Conservation (phyloP, 2,113 vertebrate species). For the Triplophysa siluroides region DNA sequence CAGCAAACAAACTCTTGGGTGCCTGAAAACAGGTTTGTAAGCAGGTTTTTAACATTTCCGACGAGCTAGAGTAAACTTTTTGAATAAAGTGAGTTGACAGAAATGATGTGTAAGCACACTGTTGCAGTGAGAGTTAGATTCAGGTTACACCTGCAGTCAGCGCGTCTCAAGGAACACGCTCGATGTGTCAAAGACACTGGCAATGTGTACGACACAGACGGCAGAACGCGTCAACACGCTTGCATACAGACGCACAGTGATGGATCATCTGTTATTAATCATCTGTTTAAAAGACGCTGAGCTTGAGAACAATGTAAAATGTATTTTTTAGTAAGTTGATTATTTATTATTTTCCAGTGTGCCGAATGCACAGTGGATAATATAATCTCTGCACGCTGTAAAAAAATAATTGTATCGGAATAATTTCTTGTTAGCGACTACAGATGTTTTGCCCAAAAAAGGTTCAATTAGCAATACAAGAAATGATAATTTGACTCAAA, state of each 20-base stretch:
- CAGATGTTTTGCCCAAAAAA: no score
- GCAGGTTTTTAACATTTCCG: not conserved
- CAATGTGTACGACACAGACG: not conserved
- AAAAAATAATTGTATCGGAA: no score
- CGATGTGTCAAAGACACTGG: not conserved
- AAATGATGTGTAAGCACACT: not conserved
- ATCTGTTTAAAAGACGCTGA: not conserved
- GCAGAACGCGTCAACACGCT: not conserved
- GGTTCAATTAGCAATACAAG: no score
- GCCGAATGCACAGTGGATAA: no score
- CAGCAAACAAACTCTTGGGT: not conserved
- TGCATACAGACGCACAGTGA: not conserved
- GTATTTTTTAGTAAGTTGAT: no score
- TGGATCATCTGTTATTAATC: not conserved
- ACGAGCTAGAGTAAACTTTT: not conserved
- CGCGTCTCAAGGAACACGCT: not conserved
- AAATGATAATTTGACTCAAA: no score
- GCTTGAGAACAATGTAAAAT: not conserved
- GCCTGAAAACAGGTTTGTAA: not conserved
- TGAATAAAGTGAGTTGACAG: not conserved
- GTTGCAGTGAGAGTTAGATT: not conserved
- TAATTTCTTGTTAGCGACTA: no score
- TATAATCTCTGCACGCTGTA: no score
- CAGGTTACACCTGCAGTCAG: conserved; percentile 6
- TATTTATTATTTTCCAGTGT: no score